A percentile compares a stretch with the other conserved stretches of the same genome.
phyloP scores from a whole-genome alignment of 2,113 vertebrate genomes.

The Syngnathus floridae region DNA sequence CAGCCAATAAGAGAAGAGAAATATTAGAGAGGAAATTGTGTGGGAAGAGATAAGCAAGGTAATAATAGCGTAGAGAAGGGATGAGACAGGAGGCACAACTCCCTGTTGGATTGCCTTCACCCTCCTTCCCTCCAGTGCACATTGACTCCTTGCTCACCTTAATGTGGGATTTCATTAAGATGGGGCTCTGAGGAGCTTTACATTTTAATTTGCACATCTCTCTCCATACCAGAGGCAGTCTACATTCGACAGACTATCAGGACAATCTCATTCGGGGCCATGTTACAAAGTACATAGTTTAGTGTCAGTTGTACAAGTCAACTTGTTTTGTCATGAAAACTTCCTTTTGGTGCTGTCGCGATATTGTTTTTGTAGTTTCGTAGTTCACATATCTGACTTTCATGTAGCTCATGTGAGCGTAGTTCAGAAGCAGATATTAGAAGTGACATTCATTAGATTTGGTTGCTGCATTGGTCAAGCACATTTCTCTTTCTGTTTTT shows the following conservation, averaged over 20 bases:
- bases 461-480: not conserved
- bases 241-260: constrained; percentile 13
- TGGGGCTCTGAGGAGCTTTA: constrained; percentile 60
- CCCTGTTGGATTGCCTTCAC: constrained; percentile 48
- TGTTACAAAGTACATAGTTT: constrained; percentile 24
- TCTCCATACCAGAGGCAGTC: constrained; percentile 21
- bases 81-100: constrained; percentile 44
- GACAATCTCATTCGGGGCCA: constrained; percentile 32
- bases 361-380: not conserved
- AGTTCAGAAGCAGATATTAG: not conserved
- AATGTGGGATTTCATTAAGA: constrained; percentile 67
- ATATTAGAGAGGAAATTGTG: constrained; percentile 32
- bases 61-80: constrained; percentile 44
- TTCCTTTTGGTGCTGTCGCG: not conserved
- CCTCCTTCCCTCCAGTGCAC: constrained; percentile 52
- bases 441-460: not conserved
- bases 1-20: constrained; percentile 6
- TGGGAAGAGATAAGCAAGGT: constrained; percentile 46
- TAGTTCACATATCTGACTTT: not conserved
- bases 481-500: not conserved
- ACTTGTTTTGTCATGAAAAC: not conserved
- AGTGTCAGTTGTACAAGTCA: not conserved
- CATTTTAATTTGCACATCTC: constrained; percentile 61
- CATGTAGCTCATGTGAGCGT: not conserved
- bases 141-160: constrained; percentile 50